A percentile compares a stretch with the other conserved stretches of the same genome.
These are phyloP conservation scores for Eupsittula cactorum DNA, from an alignment of 2,113 vertebrate genomes.

Conservation along the genomic window DNA sequence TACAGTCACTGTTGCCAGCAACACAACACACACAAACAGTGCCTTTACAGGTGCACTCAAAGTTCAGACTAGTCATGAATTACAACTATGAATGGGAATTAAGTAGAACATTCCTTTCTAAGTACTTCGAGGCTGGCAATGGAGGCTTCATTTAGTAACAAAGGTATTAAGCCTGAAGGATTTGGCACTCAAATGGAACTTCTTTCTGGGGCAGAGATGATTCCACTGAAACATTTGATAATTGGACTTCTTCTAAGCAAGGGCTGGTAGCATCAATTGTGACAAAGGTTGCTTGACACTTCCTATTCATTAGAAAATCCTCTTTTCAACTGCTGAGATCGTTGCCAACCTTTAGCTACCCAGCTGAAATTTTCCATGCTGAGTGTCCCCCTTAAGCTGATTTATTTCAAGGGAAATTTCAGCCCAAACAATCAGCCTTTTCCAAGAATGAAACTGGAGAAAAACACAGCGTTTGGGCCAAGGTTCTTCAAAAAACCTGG, in stretches of 20 bases:
- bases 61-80: conserved; percentile 58
- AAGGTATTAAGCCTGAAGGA: conserved; percentile 53
- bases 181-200: conserved; percentile 51
- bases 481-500: background rate
- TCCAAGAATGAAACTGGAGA: background rate
- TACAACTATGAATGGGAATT: conserved; percentile 51
- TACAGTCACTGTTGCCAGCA: conserved; percentile 20
- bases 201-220: conserved; percentile 30
- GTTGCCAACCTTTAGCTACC: conserved; percentile 9
- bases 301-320: conserved; percentile 39
- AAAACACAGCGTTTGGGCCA: background rate
- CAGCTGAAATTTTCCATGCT: conserved; percentile 55
- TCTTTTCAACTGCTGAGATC: conserved; percentile 18
- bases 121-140: conserved; percentile 50
- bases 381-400: background rate
- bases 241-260: conserved; percentile 48
- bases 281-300: conserved; percentile 42
- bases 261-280: conserved; percentile 44
- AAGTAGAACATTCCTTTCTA: conserved; percentile 63
- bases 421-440: background rate
- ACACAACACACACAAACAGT: conserved; percentile 24
- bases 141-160: background rate
- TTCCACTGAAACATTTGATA: conserved; percentile 60
- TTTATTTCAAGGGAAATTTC: conserved; percentile 12
- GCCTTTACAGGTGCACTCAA: conserved; percentile 55